Conservation (phyloP, 2,113 vertebrate species). For the Saccopteryx leptura region DNA sequence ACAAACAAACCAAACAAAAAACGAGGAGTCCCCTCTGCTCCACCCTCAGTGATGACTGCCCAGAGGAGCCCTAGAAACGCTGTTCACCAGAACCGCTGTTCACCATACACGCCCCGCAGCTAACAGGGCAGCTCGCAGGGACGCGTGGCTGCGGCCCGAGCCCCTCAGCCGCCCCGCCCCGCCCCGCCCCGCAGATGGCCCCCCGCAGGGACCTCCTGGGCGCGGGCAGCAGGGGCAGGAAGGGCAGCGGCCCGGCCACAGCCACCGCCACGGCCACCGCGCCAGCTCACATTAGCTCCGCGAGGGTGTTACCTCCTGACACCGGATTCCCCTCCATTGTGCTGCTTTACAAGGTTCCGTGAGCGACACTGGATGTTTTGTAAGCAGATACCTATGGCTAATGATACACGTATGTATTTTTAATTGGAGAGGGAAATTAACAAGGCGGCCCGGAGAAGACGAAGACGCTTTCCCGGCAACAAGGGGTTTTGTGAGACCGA, state of each 20-base stretch:
- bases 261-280: too few relatives aligned
- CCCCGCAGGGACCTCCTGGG: not conserved
- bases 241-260: not conserved
- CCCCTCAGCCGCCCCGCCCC: not conserved
- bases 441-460: not conserved
- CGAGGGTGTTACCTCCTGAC: not conserved
- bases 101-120: not conserved
- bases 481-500: not conserved
- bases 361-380: constrained; percentile 72
- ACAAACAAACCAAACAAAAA: too few relatives aligned
- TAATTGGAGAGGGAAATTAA: constrained; percentile 64
- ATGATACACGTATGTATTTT: constrained; percentile 61
- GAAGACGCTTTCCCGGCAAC: not conserved
- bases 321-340: constrained; percentile 61
- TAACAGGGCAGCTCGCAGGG: not conserved
- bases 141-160: fast-evolving
- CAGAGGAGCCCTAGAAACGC: not conserved
- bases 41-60: too few relatives aligned
- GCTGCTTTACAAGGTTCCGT: constrained; percentile 68
- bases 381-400: constrained; percentile 76
- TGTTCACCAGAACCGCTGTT: not conserved
- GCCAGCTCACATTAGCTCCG: constrained; percentile 37
- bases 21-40: too few relatives aligned
- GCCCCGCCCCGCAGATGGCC: not conserved
- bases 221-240: not conserved